These are phyloP conservation scores for Enoplosus armatus DNA, from an alignment of 2,797 vertebrate species.

Conservation along the genomic window DNA sequence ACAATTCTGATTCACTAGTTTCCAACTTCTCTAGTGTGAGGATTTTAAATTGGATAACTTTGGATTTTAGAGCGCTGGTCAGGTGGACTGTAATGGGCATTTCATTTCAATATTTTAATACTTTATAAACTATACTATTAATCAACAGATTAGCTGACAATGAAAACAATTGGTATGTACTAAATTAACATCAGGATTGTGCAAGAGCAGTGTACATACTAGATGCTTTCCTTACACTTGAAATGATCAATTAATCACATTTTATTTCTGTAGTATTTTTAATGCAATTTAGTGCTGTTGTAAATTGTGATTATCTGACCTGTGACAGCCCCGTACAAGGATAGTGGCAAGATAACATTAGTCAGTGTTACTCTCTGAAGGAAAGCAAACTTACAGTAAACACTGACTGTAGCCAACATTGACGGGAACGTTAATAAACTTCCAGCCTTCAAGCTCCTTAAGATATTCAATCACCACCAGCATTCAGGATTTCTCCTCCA, in stretches of 20 bases:
- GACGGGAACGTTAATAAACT: slow-evolving; percentile 12
- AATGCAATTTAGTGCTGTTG: neutral
- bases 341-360: neutral
- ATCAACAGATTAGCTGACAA: neutral
- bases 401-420: neutral
- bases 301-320: slow-evolving; percentile 29
- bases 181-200: neutral
- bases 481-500: slow-evolving; percentile 27
- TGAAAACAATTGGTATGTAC: neutral
- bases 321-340: neutral
- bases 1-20: neutral
- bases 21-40: neutral
- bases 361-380: slow-evolving; percentile 1
- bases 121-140: neutral
- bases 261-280: slow-evolving; percentile 4
- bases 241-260: neutral
- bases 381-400: slow-evolving; percentile 15
- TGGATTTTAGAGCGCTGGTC: neutral
- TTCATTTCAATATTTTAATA: neutral
- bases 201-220: neutral
- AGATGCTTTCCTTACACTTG: neutral
- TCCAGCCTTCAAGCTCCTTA: slow-evolving; percentile 11
- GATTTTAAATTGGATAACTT: neutral
- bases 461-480: slow-evolving; percentile 40
- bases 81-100: neutral